Base-by-base conservation (phyloP, 2,888 invertebrate genomes). In the Nephrocerus scutellatus region DNA sequence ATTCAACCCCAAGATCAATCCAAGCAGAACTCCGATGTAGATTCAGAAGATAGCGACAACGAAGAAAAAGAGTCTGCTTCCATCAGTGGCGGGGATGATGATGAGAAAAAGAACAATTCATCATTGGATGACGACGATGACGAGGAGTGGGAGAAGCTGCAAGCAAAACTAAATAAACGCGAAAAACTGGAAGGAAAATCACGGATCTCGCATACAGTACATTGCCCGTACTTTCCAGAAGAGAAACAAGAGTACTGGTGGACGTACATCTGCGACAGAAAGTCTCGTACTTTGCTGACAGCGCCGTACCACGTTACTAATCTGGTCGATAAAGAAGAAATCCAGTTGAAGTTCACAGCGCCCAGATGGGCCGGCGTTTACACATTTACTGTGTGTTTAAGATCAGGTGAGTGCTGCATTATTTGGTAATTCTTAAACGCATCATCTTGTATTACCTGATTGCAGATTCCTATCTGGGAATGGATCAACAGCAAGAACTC, bases 231-330 rank as follows among this genome's bases (percentile, higher is more conserved):
- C 66, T 99, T 86, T 69, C 93, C 98, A 5, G 84, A 84, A 70
- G 85, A 85, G 50, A 93, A 98, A 66, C 95, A 95, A 66, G 98
- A 99, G 70, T 96, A 87, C 71, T 99, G 98, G 97, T 99, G 97
- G 96, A 84, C 96, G 49, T 98, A 97, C 68, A 85, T 98, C 54
- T 88, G 89, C 70, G 97, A 99, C 72, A 81, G 90, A 56, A 96
- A 92, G 71, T 87, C 86, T 50, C 84, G 83, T 62, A 84, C 87
- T 46, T 72, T 99, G 54, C 77, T 96, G 50, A 91, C 96, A 33
- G 84, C 90, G 51, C 96, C 97, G 26, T 85, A 87, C 62, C 86
- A 93, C 62, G 82, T 97, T 46, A 96, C 96, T 37, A 90, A 89
- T 66, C 78, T 99, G 44, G 85, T 90, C 30, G 79, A 82, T 57